Evolutionary conservation across 92 coral and sea anemone species (phyloP), one percentile per base, ranked within the genome.

Genomic region (Actinostola sp.): DNA sequence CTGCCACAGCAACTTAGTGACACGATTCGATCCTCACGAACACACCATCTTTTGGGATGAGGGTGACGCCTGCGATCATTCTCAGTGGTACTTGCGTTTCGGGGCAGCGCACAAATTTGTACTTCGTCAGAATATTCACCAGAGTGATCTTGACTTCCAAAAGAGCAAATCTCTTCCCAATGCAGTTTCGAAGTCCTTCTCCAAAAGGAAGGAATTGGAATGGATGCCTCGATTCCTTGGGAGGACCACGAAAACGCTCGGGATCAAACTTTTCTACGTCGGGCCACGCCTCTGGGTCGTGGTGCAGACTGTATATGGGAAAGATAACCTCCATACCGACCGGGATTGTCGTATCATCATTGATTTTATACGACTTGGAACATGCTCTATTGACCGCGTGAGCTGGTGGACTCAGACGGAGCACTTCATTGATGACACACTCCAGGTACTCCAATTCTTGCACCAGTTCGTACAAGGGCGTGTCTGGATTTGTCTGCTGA

Each of bases 121-220:
- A 88, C 66, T 75, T 84, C 30, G 63, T 55, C 81, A 88, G 35
- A 61, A 79, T 75, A 51, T 75, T 79, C 53, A 79, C 86, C 50
- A 88, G 44, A 20, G 83, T 43, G 46, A 71, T 67, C 71, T 79
- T 84, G 77, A 88, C 78, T 38, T 80, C 87, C 86, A 84, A 56
- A 29, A 84, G 78, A 30, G 89, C 89, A 29, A 88, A 72, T 41
- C 86, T 74, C 75, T 76, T 84, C 23, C 89, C 92, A 41, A 88
- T 83, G 65, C 92, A 88, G 53, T 73, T 69, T 15, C 92, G 76
- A 15, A 89, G 92, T 41, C 92, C 92, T 15, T 80, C 88, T 36
- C 92, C 92, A 67, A 83, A 88, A 1, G 92, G 89, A 16, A 88
- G 66, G 56, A 65, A 88, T 70, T 83, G 92, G 77, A 76, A 88